Evolutionary conservation across 2,797 vertebrate species (phyloP), one percentile per base, ranked within the genome.

Genomic region (Helicolenus hilgendorfi): DNA sequence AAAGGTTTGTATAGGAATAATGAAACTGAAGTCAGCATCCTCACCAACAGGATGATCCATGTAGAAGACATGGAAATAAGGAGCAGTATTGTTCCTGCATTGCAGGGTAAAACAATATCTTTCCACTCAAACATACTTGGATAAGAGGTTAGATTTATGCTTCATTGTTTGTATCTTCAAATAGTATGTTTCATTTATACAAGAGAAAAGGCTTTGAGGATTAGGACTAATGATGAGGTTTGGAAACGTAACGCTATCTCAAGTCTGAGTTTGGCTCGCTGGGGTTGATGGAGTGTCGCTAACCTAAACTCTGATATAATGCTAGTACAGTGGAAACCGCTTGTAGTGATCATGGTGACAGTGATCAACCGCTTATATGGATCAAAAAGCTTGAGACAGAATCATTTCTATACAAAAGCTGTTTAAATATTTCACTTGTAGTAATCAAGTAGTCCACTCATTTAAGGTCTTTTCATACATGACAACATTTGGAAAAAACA

Each of bases 1-100:
- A 99, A 99, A 98, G 98, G 98, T 97, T 73, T 91, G 88, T 27
- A n/a, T n/a, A 73, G 11, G 15, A 20, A 31, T 11, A 26, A 33
- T 31, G 27, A 86, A 70, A 55, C 26, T 68, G 49, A 53, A 53
- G 11, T 45, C 11, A 10, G 56, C 26, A 6, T 62, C 11, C 7
- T 45, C 56, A 29, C 6, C 11, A 38, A 18, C 18, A 29, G 18
- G 11, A 41, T 31, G 33, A 59, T 31, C 76, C 35, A 38, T 10
- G 31, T 20, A 55, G n/a, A 14, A 56, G 33, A 18, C 1, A 9
- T 55, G 49, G 4, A 31, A 31, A 53, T 31, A 31, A 53, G 20
- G 11, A 68, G 11, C 24, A 1, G 45, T 45, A 53, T 53, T 53
- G 45, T 1, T 53, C 18, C 49, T 53, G 26, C 6, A 15, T 29